These are phyloP conservation scores for Nothoprocta pentlandii DNA, from an alignment of 2,113 vertebrate genomes.

Conservation along the genomic window DNA sequence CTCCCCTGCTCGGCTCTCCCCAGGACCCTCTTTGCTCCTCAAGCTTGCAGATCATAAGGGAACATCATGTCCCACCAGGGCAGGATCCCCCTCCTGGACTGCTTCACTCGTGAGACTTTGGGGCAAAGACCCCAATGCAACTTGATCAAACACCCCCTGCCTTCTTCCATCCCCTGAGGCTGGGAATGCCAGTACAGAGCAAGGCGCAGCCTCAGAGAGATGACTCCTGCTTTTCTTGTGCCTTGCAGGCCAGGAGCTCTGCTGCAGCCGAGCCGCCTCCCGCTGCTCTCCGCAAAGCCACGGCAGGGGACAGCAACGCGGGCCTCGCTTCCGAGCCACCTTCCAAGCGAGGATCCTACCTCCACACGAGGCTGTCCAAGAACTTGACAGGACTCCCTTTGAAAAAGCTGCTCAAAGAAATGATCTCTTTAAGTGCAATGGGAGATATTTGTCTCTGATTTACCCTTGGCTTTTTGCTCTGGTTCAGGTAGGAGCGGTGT, in stretches of 20 bases:
- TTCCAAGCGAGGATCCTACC: conserved; percentile 58
- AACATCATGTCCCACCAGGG: background rate
- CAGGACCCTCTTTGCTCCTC: background rate
- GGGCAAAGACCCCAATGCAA: background rate
- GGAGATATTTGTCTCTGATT: conserved; percentile 88
- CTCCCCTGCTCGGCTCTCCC: background rate
- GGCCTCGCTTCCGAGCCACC: background rate
- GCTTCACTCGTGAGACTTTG: background rate
- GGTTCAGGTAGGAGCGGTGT: conserved; percentile 85
- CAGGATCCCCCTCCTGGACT: background rate
- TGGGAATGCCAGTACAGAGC: accelerated
- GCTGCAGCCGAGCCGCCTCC: background rate
- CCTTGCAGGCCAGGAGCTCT: background rate
- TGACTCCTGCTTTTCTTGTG: background rate
- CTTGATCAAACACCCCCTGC: background rate
- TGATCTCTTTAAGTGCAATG: conserved; percentile 84
- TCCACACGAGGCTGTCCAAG: conserved; percentile 64
- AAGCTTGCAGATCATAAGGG: background rate
- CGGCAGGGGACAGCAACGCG: background rate
- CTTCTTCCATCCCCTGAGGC: background rate
- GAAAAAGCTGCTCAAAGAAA: conserved; percentile 84
- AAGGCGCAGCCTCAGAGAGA: background rate
- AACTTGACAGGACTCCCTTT: conserved; percentile 77
- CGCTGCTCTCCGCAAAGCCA: background rate
- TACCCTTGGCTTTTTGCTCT: conserved; percentile 88